Evolutionary conservation across 2,113 vertebrate genomes (phyloP).

Genomic region (Pseudopipra pipra): DNA sequence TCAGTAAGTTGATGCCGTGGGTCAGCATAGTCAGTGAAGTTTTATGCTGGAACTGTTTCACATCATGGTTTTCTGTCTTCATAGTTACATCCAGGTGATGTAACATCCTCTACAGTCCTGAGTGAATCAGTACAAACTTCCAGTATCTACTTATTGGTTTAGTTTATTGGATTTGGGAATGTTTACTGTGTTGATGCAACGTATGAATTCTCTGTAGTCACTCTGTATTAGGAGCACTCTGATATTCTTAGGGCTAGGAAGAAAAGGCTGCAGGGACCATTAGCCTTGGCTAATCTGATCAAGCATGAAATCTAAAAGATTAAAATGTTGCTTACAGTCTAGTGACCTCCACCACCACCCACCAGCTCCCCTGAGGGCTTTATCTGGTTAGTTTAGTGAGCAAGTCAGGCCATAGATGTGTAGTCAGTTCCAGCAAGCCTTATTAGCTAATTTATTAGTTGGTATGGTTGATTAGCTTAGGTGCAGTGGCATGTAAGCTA

Average conservation of each 20-base stretch:
- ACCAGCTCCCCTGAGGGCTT: background rate
- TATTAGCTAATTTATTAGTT: background rate
- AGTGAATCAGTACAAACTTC: background rate
- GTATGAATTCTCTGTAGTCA: background rate
- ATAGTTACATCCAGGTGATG: background rate
- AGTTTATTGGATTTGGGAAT: background rate
- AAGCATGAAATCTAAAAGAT: background rate
- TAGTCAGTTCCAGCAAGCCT: background rate
- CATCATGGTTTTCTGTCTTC: background rate
- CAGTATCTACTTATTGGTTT: background rate
- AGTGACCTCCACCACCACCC: background rate
- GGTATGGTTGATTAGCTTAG: background rate
- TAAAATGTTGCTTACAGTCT: constrained; percentile 5
- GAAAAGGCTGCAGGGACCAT: background rate
- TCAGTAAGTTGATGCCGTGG: background rate
- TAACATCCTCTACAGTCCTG: background rate
- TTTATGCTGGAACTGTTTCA: background rate
- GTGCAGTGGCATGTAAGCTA: background rate
- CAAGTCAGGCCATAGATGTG: background rate
- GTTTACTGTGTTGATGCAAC: background rate
- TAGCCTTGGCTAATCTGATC: background rate
- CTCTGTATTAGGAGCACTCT: background rate
- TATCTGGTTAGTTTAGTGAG: background rate
- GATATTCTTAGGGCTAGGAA: background rate
- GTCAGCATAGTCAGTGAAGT: background rate